Conservation (phyloP, 2,797 vertebrate species). For the Anableps anableps region DNA sequence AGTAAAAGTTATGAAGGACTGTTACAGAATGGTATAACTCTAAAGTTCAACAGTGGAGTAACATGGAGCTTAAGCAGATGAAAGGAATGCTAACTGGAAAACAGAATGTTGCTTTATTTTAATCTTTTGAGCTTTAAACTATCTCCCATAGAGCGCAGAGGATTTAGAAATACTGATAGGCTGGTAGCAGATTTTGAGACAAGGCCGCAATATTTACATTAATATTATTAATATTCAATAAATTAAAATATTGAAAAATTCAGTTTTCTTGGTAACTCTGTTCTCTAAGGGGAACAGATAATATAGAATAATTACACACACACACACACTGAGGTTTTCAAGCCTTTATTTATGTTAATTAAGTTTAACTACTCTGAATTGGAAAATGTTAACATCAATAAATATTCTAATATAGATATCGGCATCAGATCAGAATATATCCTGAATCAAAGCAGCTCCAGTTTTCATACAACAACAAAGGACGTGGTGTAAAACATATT, state of each 20-base stretch:
- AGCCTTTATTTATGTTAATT: no score
- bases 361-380: no score
- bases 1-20: background rate
- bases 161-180: background rate
- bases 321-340: no score
- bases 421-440: no score
- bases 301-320: no score
- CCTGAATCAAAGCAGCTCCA: no score
- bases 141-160: background rate
- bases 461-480: background rate
- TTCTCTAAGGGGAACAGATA: no score
- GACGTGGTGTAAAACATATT: background rate
- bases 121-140: background rate
- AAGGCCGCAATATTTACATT: background rate
- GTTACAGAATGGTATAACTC: background rate
- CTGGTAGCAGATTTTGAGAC: background rate
- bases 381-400: no score
- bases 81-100: background rate
- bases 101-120: background rate
- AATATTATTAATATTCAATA: background rate
- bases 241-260: background rate
- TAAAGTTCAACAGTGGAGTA: background rate
- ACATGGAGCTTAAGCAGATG: background rate
- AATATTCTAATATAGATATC: no score
- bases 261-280: background rate